Evolutionary conservation across 2,888 invertebrate genomes (phyloP), one percentile per base, ranked within the genome.

Genomic region (Idaea aversata): DNA sequence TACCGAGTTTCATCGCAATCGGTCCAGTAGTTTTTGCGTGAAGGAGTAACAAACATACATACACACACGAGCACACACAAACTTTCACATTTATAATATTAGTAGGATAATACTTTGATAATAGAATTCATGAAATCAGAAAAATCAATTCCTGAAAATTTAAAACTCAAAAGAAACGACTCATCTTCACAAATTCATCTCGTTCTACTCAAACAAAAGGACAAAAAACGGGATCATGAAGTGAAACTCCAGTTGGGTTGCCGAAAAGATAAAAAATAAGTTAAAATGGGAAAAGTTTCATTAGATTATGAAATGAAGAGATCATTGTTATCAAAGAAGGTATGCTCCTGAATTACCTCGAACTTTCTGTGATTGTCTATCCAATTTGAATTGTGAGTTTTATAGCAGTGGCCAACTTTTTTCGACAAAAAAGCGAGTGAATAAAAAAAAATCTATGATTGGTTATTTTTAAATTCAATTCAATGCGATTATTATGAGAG

Each of bases 241-340:
- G 81, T 85, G 84, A 86, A 85, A 83, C 70, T 69, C 71, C 72
- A 73, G 73, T 62, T 61, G 67, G 69, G 72, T 76, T 70, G 73
- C 71, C 72, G 73, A 71, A 73, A 75, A 81, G 82, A 82, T 82
- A 88, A 87, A 87, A 85, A 84, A 85, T 85, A 88, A 89, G 87
- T 90, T 90, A 81, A 85, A 91, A 90, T 88, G 89, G 88, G 88
- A 90, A 90, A 91, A 91, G 86, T 90, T 91, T 85, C 82, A 83
- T 88, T 87, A 82, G 86, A 86, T 88, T 88, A 88, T 88, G 88
- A 88, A 90, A 90, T 87, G 86, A 85, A 88, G 86, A 88, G 85
- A 87, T 89, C 87, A 83, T 79, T 79, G 84, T 85, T 90, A 89
- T 88, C 89, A 87, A 73, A 70, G 72, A 72, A 69, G 74, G 83